phyloP scores from a whole-genome alignment of 2,797 vertebrate genomes.

The Hapalemur alaotrensis region DNA sequence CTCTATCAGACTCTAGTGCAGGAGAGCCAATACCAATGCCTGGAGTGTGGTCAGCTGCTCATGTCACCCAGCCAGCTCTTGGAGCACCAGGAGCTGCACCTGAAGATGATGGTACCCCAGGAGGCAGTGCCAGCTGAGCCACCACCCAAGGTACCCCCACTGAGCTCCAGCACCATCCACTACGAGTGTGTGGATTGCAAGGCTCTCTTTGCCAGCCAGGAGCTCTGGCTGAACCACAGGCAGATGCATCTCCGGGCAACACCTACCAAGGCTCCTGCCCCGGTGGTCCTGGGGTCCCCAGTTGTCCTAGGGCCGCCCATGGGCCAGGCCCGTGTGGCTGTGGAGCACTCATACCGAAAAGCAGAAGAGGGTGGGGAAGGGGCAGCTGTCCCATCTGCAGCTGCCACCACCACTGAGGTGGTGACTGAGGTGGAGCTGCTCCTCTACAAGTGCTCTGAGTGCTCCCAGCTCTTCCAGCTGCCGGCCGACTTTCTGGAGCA shows the following conservation, averaged over 20 bases:
- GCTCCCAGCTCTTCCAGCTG: constrained; percentile 83
- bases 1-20: constrained; percentile 78
- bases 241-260: constrained; percentile 80
- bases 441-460: constrained; percentile 84
- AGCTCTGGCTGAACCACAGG: constrained; percentile 88
- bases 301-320: constrained; percentile 70
- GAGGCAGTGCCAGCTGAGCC: constrained; percentile 60
- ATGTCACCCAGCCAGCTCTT: constrained; percentile 91
- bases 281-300: constrained; percentile 66
- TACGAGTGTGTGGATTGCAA: constrained; percentile 95
- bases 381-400: neutral
- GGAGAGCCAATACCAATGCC: constrained; percentile 93
- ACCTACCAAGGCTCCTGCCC: constrained; percentile 60
- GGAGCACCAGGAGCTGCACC: constrained; percentile 94
- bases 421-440: constrained; percentile 81
- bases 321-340: constrained; percentile 78
- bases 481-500: constrained; percentile 84
- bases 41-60: constrained; percentile 93
- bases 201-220: constrained; percentile 91
- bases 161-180: constrained; percentile 87
- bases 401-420: constrained; percentile 39
- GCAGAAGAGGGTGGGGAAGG: constrained; percentile 77
- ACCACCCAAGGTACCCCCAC: neutral
- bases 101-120: constrained; percentile 85
- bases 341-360: constrained; percentile 85